Conservation (phyloP, 2,888 invertebrate genomes). For the Taphrorychus bicolor region DNA sequence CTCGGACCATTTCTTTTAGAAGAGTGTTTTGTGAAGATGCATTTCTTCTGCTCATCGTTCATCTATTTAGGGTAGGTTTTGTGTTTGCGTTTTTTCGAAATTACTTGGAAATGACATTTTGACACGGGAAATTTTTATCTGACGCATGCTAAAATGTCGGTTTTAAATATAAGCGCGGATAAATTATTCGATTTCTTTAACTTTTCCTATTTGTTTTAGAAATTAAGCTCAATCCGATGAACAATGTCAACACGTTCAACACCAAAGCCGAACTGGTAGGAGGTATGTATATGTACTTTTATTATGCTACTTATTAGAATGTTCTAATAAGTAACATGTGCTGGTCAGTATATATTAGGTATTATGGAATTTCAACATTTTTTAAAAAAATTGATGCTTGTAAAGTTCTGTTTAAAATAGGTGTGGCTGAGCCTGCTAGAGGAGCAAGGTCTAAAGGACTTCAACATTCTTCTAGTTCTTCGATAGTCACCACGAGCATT, state of each 20-base stretch:
- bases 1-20: conserved; percentile 26
- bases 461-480: neutral
- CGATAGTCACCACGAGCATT: no score
- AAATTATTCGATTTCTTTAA: neutral
- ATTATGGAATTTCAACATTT: no score
- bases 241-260: conserved; percentile 58
- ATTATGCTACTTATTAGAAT: neutral
- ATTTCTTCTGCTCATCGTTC: conserved; percentile 26
- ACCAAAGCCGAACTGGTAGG: conserved; percentile 60
- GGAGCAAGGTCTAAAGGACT: conserved; percentile 54
- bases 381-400: no score
- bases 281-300: conserved; percentile 53
- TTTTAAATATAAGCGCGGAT: no score
- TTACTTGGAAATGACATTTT: conserved; percentile 37
- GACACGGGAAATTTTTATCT: conserved; percentile 35
- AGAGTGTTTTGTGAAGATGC: conserved; percentile 16
- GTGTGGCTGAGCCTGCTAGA: conserved; percentile 58
- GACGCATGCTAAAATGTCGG: neutral
- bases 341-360: no score
- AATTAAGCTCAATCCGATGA: conserved; percentile 60
- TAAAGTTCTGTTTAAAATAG: conserved; percentile 42
- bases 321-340: no score
- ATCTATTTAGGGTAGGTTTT: conserved; percentile 20
- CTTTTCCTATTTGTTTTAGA: conserved; percentile 57
- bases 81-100: conserved; percentile 17